Conservation (phyloP, 2,888 invertebrate genomes). For the Plagodis dolabraria region DNA sequence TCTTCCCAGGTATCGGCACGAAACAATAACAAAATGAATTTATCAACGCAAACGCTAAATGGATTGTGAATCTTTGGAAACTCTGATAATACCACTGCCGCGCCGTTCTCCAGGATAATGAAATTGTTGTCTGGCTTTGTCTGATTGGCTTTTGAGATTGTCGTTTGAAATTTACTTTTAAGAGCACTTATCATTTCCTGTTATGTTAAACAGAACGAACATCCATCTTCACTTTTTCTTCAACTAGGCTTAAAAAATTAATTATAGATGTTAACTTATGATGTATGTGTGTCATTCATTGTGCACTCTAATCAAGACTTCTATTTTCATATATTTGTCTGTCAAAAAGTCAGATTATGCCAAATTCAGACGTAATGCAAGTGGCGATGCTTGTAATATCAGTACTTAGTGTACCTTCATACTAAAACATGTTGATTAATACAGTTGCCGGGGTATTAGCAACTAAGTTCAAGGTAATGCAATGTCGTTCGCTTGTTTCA, state of each 20-base stretch:
- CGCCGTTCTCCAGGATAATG: slow-evolving; percentile 21
- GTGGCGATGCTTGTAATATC: too few relatives aligned
- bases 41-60: slow-evolving; percentile 8
- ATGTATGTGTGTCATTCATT: too few relatives aligned
- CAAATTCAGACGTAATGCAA: too few relatives aligned
- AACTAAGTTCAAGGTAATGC: slow-evolving; percentile 52
- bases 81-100: slow-evolving; percentile 5
- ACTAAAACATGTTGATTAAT: slow-evolving; percentile 45
- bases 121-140: slow-evolving; percentile 15
- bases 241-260: too few relatives aligned
- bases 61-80: slow-evolving; percentile 11
- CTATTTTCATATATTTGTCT: too few relatives aligned
- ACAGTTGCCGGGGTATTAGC: slow-evolving; percentile 43
- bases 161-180: not conserved
- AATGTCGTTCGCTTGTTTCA: slow-evolving; percentile 25
- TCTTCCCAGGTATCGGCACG: not conserved
- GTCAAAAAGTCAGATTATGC: too few relatives aligned
- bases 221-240: too few relatives aligned
- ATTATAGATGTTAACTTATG: too few relatives aligned
- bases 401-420: too few relatives aligned
- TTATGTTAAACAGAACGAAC: too few relatives aligned
- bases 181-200: too few relatives aligned
- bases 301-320: too few relatives aligned
- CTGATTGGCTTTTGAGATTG: not conserved
- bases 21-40: slow-evolving; percentile 14